Evolutionary conservation across 2,113 vertebrate genomes (phyloP), one percentile per base, ranked within the genome.

Genomic region (Cyanoderma ruficeps): DNA sequence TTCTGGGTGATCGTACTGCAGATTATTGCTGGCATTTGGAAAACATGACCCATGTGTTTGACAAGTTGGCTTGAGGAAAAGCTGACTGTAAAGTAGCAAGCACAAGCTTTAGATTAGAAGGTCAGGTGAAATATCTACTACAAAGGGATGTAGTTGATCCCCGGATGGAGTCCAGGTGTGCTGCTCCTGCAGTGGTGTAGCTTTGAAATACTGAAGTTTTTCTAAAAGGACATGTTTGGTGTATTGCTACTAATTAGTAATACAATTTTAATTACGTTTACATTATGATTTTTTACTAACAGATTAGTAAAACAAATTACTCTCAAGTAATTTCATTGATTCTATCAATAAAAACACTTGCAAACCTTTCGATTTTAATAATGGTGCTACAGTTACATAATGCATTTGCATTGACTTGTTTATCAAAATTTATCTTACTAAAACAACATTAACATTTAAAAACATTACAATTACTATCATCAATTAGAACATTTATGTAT

Each of bases 31-130:
- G 94, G 57, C 82, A 94, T 96, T 95, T 96, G 87, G 82, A 93
- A 90, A 87, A 92, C 8, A 9, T 87, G 79, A 90, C 90, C 92
- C 88, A 78, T 75, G 55, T 96, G 90, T 94, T 92, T 95, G 96
- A 96, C 90, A 96, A 87, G 72, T 53, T 81, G 83, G 33, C 79
- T 89, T 90, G 79, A 94, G 92, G 72, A 90, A 94, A 94, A 93
- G 53, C 60, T 86, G 76, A 67, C 93, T 94, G 44, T 77, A 84
- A 93, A 90, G 77, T 76, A 84, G 72, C 71, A 81, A 95, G 90
- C 41, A 64, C 52, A 93, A 94, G 87, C 82, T 93, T 94, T 80
- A 88, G 95, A 96, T 95, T 96, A 96, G 87, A 93, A 95, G 93
- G 93, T 95, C 86, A 92, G 88, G 68, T 78, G 92, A 94, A 95